A percentile compares a stretch with the other conserved stretches of the same genome.
Evolutionary conservation across 2,888 invertebrate species (phyloP).

Genomic region (Polydrusus cervinus): DNA sequence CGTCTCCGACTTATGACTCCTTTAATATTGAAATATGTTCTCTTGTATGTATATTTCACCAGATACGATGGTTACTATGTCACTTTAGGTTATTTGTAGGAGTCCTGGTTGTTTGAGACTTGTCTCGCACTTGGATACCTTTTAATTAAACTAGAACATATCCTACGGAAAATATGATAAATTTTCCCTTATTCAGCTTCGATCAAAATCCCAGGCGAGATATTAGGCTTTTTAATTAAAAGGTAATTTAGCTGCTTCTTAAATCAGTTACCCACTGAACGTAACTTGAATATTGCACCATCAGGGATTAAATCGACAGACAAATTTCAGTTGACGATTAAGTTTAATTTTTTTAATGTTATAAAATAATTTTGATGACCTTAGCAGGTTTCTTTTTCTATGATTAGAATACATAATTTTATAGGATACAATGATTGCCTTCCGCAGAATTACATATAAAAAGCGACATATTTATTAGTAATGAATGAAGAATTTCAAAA

Average conservation of each 20-base stretch:
- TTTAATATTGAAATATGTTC: too few species aligned
- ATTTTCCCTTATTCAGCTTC: constrained; percentile 25
- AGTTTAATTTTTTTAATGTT: constrained; percentile 8
- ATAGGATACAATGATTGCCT: too few species aligned
- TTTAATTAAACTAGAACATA: constrained; percentile 13
- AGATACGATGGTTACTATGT: not conserved
- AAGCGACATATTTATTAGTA: too few species aligned
- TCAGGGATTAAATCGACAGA: constrained; percentile 34
- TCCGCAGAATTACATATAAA: too few species aligned
- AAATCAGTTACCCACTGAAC: constrained; percentile 46
- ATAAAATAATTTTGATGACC: too few species aligned
- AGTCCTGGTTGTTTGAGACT: not conserved
- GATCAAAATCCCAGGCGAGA: constrained; percentile 36
- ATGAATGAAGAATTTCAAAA: too few species aligned
- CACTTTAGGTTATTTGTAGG: too few species aligned
- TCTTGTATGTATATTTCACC: too few species aligned
- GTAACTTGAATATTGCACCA: constrained; percentile 39
- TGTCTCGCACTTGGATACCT: not conserved
- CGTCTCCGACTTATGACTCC: too few species aligned
- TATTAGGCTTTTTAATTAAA: constrained; percentile 53
- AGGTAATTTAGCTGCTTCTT: constrained; percentile 46
- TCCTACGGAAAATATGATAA: constrained; percentile 33
- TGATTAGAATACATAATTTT: too few species aligned
- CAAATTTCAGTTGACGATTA: constrained; percentile 36
- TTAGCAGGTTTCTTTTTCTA: too few species aligned